Evolutionary conservation across 2,888 invertebrate genomes (phyloP).

Genomic region (Spodoptera littoralis): DNA sequence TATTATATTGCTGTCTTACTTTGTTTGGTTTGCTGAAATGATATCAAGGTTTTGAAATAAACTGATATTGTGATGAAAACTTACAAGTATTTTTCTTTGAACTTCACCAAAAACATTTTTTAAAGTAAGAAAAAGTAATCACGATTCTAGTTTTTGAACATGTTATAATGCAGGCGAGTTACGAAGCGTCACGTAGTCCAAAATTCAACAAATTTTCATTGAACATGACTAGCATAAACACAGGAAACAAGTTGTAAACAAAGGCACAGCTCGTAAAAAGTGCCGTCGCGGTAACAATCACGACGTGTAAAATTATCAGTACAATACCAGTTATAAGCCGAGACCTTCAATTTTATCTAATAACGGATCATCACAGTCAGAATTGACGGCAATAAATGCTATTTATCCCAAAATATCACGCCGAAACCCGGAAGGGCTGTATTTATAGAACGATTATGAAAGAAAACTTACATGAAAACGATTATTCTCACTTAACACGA

Average conservation of each 20-base stretch:
- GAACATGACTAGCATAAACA: conserved; percentile 77
- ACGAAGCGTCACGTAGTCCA: conserved; percentile 49
- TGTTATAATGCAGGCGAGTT: conserved; percentile 33
- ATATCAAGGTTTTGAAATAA: neutral
- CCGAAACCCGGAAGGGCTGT: conserved; percentile 76
- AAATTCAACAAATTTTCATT: conserved; percentile 70
- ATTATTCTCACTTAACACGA: conserved; percentile 70
- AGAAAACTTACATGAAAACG: conserved; percentile 73
- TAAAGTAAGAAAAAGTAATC: conserved; percentile 1
- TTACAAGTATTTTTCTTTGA: too few species aligned
- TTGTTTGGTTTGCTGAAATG: conserved; percentile 1
- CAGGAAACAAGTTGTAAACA: conserved; percentile 86
- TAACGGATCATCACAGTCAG: conserved; percentile 61
- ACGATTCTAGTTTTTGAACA: conserved; percentile 13
- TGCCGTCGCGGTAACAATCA: conserved; percentile 61
- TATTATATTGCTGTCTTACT: neutral
- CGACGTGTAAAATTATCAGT: conserved; percentile 62
- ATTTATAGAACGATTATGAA: conserved; percentile 76
- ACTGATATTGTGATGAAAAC: neutral
- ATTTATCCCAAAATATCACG: conserved; percentile 73
- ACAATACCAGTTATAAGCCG: conserved; percentile 58
- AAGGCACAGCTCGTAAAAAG: conserved; percentile 75
- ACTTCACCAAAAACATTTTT: neutral
- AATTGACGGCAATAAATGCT: conserved; percentile 69
- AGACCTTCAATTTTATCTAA: conserved; percentile 60